Base-by-base conservation (phyloP, 2,113 vertebrate species). In the Stigmatopora nigra region DNA sequence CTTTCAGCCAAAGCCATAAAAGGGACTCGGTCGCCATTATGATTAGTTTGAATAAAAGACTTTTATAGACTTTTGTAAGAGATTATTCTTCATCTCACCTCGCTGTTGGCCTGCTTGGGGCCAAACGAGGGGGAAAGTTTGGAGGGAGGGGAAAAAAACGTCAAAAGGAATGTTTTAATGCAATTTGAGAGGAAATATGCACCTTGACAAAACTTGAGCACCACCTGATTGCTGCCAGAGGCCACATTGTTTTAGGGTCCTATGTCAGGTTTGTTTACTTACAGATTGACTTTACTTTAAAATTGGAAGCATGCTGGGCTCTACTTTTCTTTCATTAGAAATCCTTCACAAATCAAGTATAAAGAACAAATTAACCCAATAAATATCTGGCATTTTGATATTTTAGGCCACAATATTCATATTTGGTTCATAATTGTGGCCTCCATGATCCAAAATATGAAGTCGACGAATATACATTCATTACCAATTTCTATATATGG, bases 11-110 rank as follows among this genome's bases (percentile, higher is more conserved):
- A 84, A 87, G 75, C 70, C 63, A 64, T 93, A 92, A 95, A 96
- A 93, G 88, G 53, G 93, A 92, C 77, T 79, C 80, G 89, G 87
- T 92, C 92, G 91, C 93, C 88, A 91, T 94, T 93, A 92, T 93
- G 86, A 84, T 84, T 82, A 82, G 86, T 74, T 65, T 92, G 92
- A 93, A 93, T 92, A 89, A 91, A 90, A 83, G 79, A 73, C 84
- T 79, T 87, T 86, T 85, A 86, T 88, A 82, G 84, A 88, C 87
- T 89, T 87, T 85, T 83, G 82, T 81, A 82, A 84, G 79, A 88
- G 87, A 87, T 89, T 81, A 79, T 88, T 88, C 78, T 82, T 79
- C 78, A 85, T 82, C 73, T 77, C 69, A 63, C 59, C 71, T 71
- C 78, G 77, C 73, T 72, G 78, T 77, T 83, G 83, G 79, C 41